phyloP scores from a whole-genome alignment of 2,888 invertebrate species.

The Coelinius sp. region DNA sequence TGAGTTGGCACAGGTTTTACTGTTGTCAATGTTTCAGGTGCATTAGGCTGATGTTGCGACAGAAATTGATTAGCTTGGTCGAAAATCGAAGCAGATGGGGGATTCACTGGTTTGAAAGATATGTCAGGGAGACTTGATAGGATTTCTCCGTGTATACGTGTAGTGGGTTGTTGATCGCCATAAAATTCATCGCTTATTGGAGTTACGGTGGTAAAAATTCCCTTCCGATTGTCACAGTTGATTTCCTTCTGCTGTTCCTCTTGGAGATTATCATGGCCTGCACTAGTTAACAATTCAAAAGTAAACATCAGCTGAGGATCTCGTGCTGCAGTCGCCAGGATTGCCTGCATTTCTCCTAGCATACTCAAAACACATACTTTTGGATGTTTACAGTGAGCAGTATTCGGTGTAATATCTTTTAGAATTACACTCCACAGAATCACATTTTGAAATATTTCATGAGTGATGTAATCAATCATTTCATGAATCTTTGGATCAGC shows the following conservation, averaged over 20 bases:
- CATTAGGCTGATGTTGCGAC: not conserved
- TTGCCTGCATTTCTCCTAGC: not conserved
- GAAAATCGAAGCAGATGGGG: not conserved
- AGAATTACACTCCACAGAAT: conserved; percentile 5
- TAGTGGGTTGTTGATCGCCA: no score
- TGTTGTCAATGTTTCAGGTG: not conserved
- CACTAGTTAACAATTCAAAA: not conserved
- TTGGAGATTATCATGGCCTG: not conserved
- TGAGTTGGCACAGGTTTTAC: not conserved
- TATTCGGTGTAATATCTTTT: not conserved
- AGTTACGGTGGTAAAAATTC: not conserved
- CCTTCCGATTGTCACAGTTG: no score
- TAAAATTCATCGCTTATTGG: no score
- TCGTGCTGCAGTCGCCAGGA: not conserved
- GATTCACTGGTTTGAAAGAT: not conserved
- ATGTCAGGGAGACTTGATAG: no score
- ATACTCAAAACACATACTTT: not conserved
- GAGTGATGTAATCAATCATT: conserved; percentile 15
- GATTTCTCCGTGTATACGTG: no score
- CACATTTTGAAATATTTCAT: conserved; percentile 31
- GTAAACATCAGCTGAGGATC: not conserved
- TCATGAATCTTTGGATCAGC: not conserved
- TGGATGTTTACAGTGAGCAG: conserved; percentile 10
- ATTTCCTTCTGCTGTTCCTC: not conserved
- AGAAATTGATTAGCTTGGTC: not conserved